Evolutionary conservation across 2,797 vertebrate species (phyloP).

Genomic region (Glyptemys insculpta): DNA sequence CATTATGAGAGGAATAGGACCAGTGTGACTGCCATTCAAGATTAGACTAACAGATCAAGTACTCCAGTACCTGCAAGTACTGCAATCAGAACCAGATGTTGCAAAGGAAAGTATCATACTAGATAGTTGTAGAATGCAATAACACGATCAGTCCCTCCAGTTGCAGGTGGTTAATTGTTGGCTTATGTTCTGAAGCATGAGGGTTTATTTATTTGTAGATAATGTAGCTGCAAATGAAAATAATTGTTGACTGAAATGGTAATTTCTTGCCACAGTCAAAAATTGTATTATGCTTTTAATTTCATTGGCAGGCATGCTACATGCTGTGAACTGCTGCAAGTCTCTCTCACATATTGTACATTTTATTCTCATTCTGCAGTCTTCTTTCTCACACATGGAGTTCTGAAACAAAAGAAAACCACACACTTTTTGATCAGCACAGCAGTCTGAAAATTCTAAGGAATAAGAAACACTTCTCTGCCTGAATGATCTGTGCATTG

Average conservation of each 20-base stretch:
- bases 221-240: not conserved
- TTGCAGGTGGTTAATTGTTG: not conserved
- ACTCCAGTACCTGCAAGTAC: not conserved
- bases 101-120: not conserved
- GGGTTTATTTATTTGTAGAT: not conserved
- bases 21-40: not conserved
- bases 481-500: constrained; percentile 13
- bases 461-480: constrained; percentile 16
- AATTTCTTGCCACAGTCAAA: not conserved
- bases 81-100: not conserved
- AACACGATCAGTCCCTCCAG: not conserved
- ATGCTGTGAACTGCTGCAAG: no score
- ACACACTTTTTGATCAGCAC: not conserved
- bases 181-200: not conserved
- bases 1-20: not conserved
- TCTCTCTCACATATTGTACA: not conserved
- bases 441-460: not conserved
- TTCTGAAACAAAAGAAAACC: constrained; percentile 8
- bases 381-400: not conserved
- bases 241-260: not conserved
- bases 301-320: not conserved
- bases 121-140: not conserved
- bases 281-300: not conserved
- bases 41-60: not conserved
- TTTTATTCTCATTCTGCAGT: not conserved